Evolutionary conservation across 2,113 vertebrate genomes (phyloP), one percentile per base, ranked within the genome.

Genomic region (Anthoscopus minutus): DNA sequence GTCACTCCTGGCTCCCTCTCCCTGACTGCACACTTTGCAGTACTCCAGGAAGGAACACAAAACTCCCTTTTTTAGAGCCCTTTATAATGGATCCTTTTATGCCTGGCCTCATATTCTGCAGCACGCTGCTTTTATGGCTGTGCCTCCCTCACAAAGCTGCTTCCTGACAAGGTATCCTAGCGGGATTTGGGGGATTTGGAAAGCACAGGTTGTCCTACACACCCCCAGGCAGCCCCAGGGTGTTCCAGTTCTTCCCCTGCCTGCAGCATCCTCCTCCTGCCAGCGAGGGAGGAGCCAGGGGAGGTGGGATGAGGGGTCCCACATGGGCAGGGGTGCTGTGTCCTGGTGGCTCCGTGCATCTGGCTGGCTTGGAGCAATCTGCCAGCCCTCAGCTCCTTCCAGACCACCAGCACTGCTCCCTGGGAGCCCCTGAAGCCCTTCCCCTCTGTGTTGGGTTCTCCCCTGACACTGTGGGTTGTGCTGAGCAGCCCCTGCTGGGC

Each of bases 1-100:
- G 4, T 45, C n/a, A 82, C 28, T 73, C 44, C 71, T 78, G 69
- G 72, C 53, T 89, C 21, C 47, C 71, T 65, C 35, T 57, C 38
- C 66, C 17, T 48, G 57, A 40, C 82, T 90, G 54, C 58, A 73
- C 7, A 2, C 60, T 90, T 74, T 91, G 56, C 53, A 48, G 20
- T 44, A 16, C 24, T 67, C 56, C 58, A 86, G 81, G 79, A 86
- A 86, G 73, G 77, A 93, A 80, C 35, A 70, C 0, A 1, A n/a
- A 79, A 80, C 45, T 93, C 64, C 73, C 28, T 81, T 69, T 94
- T 86, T 67, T 67, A 88, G 83, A 88, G 25, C 31, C 24, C 69
- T 88, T 92, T 60, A 6, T 60, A 58, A 74, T 2, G 25, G 76
- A 66, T 42, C n/a, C 22, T 73, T 81, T 86, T 31, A 40, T 64